Percentiles rank a stretch among this genome's conserved stretches.
Conservation (phyloP, 2,113 vertebrate genomes). For the Anser brachyrhynchus region DNA sequence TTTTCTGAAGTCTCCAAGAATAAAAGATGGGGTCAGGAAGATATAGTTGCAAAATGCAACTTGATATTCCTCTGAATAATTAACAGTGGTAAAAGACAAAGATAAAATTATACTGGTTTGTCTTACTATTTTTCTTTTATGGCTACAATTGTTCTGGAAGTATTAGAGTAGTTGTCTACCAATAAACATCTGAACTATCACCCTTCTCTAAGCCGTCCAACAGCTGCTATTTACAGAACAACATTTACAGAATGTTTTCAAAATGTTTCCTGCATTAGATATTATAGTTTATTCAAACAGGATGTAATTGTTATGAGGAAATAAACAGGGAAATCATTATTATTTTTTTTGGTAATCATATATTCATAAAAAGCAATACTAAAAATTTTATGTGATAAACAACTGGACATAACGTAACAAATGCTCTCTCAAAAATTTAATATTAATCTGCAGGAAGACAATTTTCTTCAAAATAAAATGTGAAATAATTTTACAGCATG, state of each 20-base stretch:
- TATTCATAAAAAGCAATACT: not conserved
- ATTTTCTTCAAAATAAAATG: slow-evolving; percentile 63
- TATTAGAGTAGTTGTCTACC: not conserved
- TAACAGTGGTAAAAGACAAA: not conserved
- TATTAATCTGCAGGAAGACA: slow-evolving; percentile 49
- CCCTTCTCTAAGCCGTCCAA: not conserved
- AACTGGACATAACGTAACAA: not conserved
- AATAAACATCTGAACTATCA: not conserved
- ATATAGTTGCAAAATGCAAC: not conserved
- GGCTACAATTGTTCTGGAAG: not conserved
- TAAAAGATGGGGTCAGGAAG: not conserved
- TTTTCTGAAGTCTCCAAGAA: not conserved
- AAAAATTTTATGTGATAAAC: not conserved
- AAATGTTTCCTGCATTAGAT: not conserved
- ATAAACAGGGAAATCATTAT: not conserved
- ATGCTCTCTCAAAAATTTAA: slow-evolving; percentile 67
- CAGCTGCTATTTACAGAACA: not conserved
- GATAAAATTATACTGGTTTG: not conserved
- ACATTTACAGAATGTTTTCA: not conserved
- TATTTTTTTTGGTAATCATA: not conserved
- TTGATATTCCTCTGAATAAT: not conserved
- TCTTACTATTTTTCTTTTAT: not conserved
- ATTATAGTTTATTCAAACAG: not conserved
- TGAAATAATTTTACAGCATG: slow-evolving; percentile 43
- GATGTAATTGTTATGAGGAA: not conserved